Conservation (phyloP, 1,140 invertebrate species). For the Brachionus calyciflorus region DNA sequence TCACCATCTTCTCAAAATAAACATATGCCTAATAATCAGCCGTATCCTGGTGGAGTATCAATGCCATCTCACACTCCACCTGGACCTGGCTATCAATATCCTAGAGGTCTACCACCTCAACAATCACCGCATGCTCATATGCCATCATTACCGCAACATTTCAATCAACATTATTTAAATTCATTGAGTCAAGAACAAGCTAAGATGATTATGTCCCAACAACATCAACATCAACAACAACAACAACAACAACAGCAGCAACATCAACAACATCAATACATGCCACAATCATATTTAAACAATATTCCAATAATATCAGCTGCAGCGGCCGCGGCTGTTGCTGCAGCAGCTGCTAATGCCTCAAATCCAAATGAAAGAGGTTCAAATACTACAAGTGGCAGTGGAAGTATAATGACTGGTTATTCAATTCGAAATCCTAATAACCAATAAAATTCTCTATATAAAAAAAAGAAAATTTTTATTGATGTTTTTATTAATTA, state of each 20-base stretch:
- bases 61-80: not conserved
- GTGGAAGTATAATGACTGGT: conserved; percentile 20
- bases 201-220: conserved; percentile 6
- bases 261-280: conserved; percentile 9
- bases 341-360: not conserved
- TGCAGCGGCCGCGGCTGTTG: not conserved
- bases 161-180: conserved; percentile 7
- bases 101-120: not conserved
- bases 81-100: not conserved
- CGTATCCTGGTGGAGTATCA: not conserved
- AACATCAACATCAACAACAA: not conserved
- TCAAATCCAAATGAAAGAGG: not conserved
- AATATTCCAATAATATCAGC: not conserved
- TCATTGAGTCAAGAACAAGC: conserved; percentile 11
- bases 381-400: not conserved
- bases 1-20: conserved; percentile 11
- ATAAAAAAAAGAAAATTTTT: no score
- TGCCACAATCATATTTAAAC: conserved; percentile 2
- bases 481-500: not conserved
- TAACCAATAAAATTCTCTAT: not conserved
- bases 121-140: not conserved
- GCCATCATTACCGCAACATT: not conserved
- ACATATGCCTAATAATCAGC: not conserved
- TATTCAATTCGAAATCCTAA: conserved; percentile 1
- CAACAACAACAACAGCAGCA: not conserved